Evolutionary conservation across 2,797 vertebrate genomes (phyloP).

Genomic region (Enteromius fasciolatus): DNA sequence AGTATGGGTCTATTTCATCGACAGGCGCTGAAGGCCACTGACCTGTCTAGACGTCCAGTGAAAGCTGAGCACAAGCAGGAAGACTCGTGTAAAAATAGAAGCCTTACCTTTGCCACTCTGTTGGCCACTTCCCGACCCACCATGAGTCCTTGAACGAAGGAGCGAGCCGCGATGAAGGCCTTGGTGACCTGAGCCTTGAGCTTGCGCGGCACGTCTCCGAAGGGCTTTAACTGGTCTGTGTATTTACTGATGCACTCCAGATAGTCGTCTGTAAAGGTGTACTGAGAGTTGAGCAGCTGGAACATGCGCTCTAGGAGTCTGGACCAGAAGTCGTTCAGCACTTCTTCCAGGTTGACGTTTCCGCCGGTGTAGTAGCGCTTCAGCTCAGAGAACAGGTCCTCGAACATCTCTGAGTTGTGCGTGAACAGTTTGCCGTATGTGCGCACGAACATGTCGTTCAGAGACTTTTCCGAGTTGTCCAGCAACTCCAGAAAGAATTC

Average conservation of each 20-base stretch:
- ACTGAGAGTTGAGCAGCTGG: slow-evolving; percentile 94
- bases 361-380: slow-evolving; percentile 95
- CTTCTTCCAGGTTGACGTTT: slow-evolving; percentile 94
- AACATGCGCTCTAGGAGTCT: slow-evolving; percentile 94
- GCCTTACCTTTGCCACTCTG: slow-evolving; percentile 93
- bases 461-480: slow-evolving; percentile 92
- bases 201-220: slow-evolving; percentile 92
- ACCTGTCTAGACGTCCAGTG: slow-evolving; percentile 40
- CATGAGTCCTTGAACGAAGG: slow-evolving; percentile 95
- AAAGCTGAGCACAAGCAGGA: slow-evolving; percentile 25
- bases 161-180: slow-evolving; percentile 92
- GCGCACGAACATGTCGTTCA: slow-evolving; percentile 91
- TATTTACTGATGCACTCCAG: slow-evolving; percentile 96
- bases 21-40: slow-evolving; percentile 17
- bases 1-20: slow-evolving; percentile 20
- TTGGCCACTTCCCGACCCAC: slow-evolving; percentile 95
- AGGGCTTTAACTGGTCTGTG: slow-evolving; percentile 93
- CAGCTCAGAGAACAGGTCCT: slow-evolving; percentile 93
- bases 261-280: slow-evolving; percentile 94
- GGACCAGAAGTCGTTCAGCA: slow-evolving; percentile 97
- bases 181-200: slow-evolving; percentile 94
- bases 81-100: slow-evolving; percentile 7
- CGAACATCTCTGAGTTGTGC: slow-evolving; percentile 95
- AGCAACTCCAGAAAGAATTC: slow-evolving; percentile 97
- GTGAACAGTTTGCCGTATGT: slow-evolving; percentile 92